A percentile compares a stretch with the other conserved stretches of the same genome.
phyloP scores from a whole-genome alignment of 2,797 vertebrate species.

The Ispidina picta region DNA sequence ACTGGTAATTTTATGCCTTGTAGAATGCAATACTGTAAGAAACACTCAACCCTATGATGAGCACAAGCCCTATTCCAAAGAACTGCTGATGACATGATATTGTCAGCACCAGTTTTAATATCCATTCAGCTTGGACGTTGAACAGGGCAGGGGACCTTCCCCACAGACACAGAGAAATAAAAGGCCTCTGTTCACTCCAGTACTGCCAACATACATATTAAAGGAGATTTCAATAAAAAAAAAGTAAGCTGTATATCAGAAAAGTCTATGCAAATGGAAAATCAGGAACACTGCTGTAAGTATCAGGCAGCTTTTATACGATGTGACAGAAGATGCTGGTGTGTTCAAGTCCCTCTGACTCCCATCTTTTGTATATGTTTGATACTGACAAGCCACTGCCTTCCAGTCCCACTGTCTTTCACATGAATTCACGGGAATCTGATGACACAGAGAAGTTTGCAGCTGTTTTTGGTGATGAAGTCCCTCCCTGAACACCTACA shows the following conservation, averaged over 20 bases:
- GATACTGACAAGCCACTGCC: background rate
- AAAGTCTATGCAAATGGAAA: background rate
- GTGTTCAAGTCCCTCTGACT: background rate
- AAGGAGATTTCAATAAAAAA: background rate
- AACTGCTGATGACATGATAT: background rate
- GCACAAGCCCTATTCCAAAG: background rate
- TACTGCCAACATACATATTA: background rate
- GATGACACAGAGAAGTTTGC: background rate
- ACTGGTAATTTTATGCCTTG: background rate
- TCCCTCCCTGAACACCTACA: background rate
- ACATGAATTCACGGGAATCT: background rate
- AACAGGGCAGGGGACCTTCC: background rate
- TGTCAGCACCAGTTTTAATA: constrained; percentile 23
- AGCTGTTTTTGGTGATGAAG: background rate
- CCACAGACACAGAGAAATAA: background rate
- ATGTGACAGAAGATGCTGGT: background rate
- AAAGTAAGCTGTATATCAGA: background rate
- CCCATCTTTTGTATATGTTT: background rate
- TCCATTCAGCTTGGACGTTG: background rate
- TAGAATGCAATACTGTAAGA: background rate
- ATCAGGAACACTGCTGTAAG: background rate
- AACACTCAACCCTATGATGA: background rate
- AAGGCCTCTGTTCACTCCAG: background rate
- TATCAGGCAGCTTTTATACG: background rate
- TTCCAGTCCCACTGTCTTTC: background rate